Conservation (phyloP, 2,797 vertebrate species). For the Salmo trutta region DNA sequence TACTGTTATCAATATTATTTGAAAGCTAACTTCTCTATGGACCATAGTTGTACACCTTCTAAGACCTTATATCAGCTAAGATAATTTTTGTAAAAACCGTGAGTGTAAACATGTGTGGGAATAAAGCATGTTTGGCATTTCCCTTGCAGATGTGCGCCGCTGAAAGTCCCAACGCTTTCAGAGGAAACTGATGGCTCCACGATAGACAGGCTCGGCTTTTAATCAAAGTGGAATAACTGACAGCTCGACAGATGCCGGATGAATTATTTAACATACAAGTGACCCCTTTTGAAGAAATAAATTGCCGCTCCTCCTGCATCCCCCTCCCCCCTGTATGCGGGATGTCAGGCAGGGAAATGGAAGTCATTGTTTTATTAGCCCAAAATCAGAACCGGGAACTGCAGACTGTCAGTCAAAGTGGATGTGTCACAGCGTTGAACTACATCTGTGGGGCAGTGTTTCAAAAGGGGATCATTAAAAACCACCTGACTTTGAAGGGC, state of each 20-base stretch:
- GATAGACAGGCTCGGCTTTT: slow-evolving; percentile 65
- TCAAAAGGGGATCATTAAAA: slow-evolving; percentile 45
- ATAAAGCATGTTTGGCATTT: slow-evolving; percentile 23
- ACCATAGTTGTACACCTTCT: neutral
- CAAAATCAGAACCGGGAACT: slow-evolving; percentile 57
- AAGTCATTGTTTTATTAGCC: slow-evolving; percentile 69
- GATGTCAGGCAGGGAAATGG: slow-evolving; percentile 64
- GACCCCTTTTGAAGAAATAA: slow-evolving; percentile 78
- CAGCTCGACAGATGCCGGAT: slow-evolving; percentile 79
- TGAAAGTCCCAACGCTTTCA: slow-evolving; percentile 56
- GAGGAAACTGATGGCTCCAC: slow-evolving; percentile 68
- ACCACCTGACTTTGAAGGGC: slow-evolving; percentile 12
- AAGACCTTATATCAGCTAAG: neutral
- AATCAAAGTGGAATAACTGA: slow-evolving; percentile 77
- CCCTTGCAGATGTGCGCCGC: slow-evolving; percentile 50
- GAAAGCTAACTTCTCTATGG: neutral
- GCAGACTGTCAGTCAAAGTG: slow-evolving; percentile 62
- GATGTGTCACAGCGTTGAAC: slow-evolving; percentile 46
- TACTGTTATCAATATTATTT: neutral
- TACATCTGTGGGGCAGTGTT: slow-evolving; percentile 47
- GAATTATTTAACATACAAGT: slow-evolving; percentile 82
- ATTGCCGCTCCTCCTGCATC: slow-evolving; percentile 72
- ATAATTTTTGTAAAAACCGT: neutral
- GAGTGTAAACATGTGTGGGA: slow-evolving; percentile 20
- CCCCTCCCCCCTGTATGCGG: slow-evolving; percentile 50